Base-by-base conservation (phyloP, 2,113 vertebrate species). In the Boulengeromyrus knoepffleri region DNA sequence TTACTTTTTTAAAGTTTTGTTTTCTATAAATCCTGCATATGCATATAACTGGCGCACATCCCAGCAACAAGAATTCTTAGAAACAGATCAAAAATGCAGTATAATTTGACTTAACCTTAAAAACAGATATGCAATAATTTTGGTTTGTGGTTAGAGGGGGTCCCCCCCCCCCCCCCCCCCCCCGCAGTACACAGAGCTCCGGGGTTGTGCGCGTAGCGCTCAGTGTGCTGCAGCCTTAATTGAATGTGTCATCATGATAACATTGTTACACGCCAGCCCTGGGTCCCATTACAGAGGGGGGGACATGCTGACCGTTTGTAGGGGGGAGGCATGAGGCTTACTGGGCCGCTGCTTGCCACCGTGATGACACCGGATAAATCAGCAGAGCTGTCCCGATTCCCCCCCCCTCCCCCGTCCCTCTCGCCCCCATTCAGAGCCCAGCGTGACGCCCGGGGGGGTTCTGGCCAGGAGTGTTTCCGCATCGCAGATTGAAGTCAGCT, bases 401-500 rank as follows among this genome's bases (percentile, higher is more conserved):
- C 12, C 31, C 31, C 21, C 47, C 74, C 5, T 0, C 8, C 13
- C 50, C 50, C 3, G 50, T 21, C 36, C 17, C 56, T 66, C 89
- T 93, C 93, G 1, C 39, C 9, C 93, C 31, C 86, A 93, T 93
- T 58, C 95, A 99, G 98, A 99, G 94, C 98, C 98, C 13, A 96
- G 96, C 85, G 83, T 94, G 1, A 95, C 96, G 19, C 98, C 97
- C 45, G 94, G 95, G 0, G 96, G 93, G 0, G 96, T 98, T 53
- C 93, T 95, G 70, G 97, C 97, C 0, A 94, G 94, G 36, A 98
- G 97, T 94, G 94, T 99, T 90, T 98, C 97, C 2, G 97, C 97
- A 90, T 97, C 96, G 0, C 96, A 96, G 93, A 97, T 99, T 89
- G 94, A 97, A 94, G 97, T 99, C 90, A 96, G 95, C 87, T 99